Evolutionary conservation across 2,888 invertebrate genomes (phyloP), one percentile per base, ranked within the genome.

Genomic region (Ligdia adustata): DNA sequence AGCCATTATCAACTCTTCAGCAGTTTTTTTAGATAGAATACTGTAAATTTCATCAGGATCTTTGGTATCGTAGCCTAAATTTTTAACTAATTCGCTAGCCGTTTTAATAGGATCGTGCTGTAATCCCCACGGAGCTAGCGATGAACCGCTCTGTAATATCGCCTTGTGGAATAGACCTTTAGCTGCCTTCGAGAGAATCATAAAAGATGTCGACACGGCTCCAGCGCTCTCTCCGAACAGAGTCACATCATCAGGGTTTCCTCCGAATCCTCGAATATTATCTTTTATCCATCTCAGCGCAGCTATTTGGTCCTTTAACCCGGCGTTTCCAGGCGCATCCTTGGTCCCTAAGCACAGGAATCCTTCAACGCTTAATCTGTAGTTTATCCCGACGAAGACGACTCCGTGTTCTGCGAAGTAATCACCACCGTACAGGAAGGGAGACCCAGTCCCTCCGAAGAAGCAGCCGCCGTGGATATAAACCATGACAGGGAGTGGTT

Each of bases 261-360:
- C 90, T 20, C 89, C 86, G 27, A 90, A 90, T 0, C 75, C 72
- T 56, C 56, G 62, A 1, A 90, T 87, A 44, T 90, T 90, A 11
- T 75, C 68, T 55, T 73, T 71, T 9, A 90, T 71, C 90, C 90
- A 90, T 45, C 62, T 76, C 18, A 90, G 59, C 4, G 89, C 89
- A 1, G 86, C 86, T 43, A 88, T 65, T 57, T 90, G 90, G 55
- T 90, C 90, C 54, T 93, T 93, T 1, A 93, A 68, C 0, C 93
- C 93, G 35, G 92, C 92, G 64, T 94, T 94, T 2, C 94, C 94
- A 0, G 93, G 93, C 0, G 93, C 93, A 68, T 92, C 92, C 52
- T 81, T 75, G 7, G 92, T 92, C 6, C 92, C 92, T 1, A 93
- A 85, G 37, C 93, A 93, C 0, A 94, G 76, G 59, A 93, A 94